These are phyloP conservation scores for Caenorhabditis sp. DNA, from an alignment of 2,888 invertebrate genomes.

Conservation along the genomic window DNA sequence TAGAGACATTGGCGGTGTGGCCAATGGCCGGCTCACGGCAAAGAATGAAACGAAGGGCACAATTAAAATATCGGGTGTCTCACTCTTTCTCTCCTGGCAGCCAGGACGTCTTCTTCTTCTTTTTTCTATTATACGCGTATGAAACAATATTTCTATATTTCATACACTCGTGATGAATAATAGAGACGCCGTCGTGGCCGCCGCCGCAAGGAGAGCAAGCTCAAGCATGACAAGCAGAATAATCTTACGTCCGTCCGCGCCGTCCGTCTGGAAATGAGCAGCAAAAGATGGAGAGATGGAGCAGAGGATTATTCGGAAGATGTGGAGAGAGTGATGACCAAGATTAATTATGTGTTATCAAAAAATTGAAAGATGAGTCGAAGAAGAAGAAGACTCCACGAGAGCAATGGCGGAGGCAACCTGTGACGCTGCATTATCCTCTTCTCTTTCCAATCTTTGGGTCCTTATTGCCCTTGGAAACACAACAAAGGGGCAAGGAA, in stretches of 20 bases:
- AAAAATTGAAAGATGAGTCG: constrained; percentile 26
- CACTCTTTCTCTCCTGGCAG: no score
- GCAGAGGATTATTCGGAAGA: constrained; percentile 43
- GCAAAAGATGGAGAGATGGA: constrained; percentile 9
- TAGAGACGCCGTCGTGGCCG: constrained; percentile 30
- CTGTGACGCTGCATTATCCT: constrained; percentile 25
- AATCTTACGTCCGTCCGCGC: constrained; percentile 46
- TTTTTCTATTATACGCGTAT: constrained; percentile 60
- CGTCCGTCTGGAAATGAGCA: no score
- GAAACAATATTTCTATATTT: constrained; percentile 64
- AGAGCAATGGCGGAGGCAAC: neutral
- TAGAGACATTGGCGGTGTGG: constrained; percentile 37
- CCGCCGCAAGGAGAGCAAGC: neutral
- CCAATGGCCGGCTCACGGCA: constrained; percentile 17
- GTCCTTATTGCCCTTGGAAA: constrained; percentile 34
- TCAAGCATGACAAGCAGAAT: constrained; percentile 31
- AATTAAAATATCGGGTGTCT: constrained; percentile 65
- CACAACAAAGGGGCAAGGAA: constrained; percentile 5
- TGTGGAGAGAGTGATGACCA: constrained; percentile 28
- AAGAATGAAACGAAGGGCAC: constrained; percentile 59
- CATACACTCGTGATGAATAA: constrained; percentile 61
- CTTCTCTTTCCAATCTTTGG: constrained; percentile 19
- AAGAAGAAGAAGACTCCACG: neutral
- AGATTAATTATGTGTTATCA: constrained; percentile 61
- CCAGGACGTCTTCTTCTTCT: constrained; percentile 22